phyloP scores from a whole-genome alignment of 1,140 invertebrate genomes.

The Drosophila virilis region DNA sequence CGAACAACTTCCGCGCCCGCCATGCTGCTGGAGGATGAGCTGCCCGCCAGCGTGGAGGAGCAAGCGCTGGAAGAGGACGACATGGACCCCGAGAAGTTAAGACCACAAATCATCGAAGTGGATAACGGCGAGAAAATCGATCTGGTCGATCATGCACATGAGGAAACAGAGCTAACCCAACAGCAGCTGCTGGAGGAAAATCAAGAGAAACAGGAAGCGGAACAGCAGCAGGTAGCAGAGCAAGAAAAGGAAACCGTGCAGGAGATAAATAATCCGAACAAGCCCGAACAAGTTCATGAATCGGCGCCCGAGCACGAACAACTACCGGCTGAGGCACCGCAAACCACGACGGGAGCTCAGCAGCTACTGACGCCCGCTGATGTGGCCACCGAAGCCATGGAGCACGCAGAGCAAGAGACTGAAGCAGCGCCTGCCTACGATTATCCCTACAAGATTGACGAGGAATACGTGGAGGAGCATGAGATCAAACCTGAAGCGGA shows the following conservation, averaged over 20 bases:
- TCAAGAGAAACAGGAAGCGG: neutral
- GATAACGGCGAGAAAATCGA: slow-evolving; percentile 71
- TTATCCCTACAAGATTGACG: slow-evolving; percentile 81
- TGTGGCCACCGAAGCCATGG: slow-evolving; percentile 57
- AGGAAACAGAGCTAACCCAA: slow-evolving; percentile 68
- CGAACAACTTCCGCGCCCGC: slow-evolving; percentile 32
- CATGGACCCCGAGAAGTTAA: slow-evolving; percentile 45
- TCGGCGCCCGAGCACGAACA: slow-evolving; percentile 2
- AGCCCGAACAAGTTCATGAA: neutral
- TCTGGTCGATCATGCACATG: slow-evolving; percentile 65
- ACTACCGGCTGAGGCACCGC: slow-evolving; percentile 6
- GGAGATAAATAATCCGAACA: neutral
- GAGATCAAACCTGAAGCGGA: slow-evolving; percentile 53
- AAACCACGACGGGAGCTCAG: slow-evolving; percentile 59
- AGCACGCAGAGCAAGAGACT: slow-evolving; percentile 44
- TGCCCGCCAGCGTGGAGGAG: slow-evolving; percentile 67
- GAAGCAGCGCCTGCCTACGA: slow-evolving; percentile 67
- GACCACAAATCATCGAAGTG: slow-evolving; percentile 42
- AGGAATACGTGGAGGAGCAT: slow-evolving; percentile 73
- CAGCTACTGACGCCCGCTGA: slow-evolving; percentile 65
- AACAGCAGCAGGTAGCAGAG: slow-evolving; percentile 9
- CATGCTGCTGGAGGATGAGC: slow-evolving; percentile 59
- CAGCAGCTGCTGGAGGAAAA: slow-evolving; percentile 54
- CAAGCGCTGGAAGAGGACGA: slow-evolving; percentile 69
- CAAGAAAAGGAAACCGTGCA: slow-evolving; percentile 39